A percentile compares a stretch with the other conserved stretches of the same genome.
Conservation (phyloP, 2,797 vertebrate species). For the Pteropus rufus region DNA sequence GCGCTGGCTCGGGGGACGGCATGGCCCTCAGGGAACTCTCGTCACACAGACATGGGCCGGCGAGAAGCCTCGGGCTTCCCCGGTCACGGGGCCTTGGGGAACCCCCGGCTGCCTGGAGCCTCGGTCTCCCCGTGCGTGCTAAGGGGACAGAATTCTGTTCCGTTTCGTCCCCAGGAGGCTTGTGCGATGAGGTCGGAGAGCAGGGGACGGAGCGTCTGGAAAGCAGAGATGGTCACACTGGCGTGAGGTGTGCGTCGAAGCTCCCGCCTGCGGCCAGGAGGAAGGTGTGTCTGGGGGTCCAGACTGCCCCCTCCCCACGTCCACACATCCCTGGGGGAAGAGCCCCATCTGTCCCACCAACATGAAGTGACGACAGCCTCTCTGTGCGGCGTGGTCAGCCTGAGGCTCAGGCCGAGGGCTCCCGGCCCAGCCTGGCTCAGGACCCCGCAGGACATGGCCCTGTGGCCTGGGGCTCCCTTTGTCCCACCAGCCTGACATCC, state of each 20-base stretch:
- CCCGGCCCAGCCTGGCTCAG: rapidly evolving
- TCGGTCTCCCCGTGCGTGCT: rapidly evolving
- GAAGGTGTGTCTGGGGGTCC: rapidly evolving
- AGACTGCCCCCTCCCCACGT: rapidly evolving
- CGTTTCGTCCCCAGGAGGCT: rapidly evolving
- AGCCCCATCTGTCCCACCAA: rapidly evolving
- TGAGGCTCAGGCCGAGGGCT: rapidly evolving
- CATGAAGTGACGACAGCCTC: rapidly evolving
- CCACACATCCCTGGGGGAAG: rapidly evolving
- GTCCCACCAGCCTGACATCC: neutral
- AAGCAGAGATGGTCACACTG: rapidly evolving
- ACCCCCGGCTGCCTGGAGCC: rapidly evolving
- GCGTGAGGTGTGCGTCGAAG: rapidly evolving
- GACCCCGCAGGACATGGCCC: rapidly evolving
- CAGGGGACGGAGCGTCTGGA: too few relatives aligned
- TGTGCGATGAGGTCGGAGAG: rapidly evolving
- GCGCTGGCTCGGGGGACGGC: too few relatives aligned
- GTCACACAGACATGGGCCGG: neutral
- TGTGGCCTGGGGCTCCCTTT: neutral
- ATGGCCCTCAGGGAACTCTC: neutral
- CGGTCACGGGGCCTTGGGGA: rapidly evolving
- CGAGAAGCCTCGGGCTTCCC: rapidly evolving
- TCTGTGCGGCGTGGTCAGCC: neutral
- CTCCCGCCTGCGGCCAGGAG: neutral
- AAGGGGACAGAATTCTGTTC: rapidly evolving